Evolutionary conservation across 2,797 vertebrate species (phyloP).

Genomic region (Sebastes itinus): DNA sequence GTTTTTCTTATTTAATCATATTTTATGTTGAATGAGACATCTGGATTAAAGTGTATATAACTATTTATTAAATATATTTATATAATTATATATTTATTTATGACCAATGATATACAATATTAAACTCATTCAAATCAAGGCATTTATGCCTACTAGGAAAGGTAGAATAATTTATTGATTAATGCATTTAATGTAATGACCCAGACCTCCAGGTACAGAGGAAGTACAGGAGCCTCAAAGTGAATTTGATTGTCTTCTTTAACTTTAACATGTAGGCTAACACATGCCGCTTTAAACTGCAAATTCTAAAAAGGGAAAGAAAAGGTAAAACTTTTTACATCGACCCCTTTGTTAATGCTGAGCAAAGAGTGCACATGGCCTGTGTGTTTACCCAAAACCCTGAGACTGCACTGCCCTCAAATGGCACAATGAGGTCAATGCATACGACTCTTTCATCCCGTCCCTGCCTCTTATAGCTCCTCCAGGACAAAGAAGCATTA

Average conservation of each 20-base stretch:
- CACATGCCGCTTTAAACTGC: not conserved
- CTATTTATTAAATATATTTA: not conserved
- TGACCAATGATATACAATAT: not conserved
- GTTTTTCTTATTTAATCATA: not conserved
- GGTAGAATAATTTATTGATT: not conserved
- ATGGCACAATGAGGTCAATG: slow-evolving; percentile 81
- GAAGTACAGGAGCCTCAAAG: not conserved
- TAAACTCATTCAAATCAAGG: not conserved
- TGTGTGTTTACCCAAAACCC: slow-evolving; percentile 66
- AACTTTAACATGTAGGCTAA: not conserved
- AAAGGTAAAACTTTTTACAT: slow-evolving; percentile 63
- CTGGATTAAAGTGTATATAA: not conserved
- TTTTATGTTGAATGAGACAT: not conserved
- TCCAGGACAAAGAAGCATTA: slow-evolving; percentile 81
- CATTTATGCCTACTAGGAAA: not conserved
- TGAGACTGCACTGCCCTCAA: slow-evolving; percentile 92
- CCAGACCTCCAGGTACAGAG: not conserved
- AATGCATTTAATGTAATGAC: not conserved
- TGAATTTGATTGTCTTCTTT: not conserved
- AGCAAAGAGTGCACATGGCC: slow-evolving; percentile 18
- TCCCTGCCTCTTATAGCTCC: slow-evolving; percentile 60
- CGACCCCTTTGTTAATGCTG: slow-evolving; percentile 45
- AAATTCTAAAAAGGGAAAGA: slow-evolving; percentile 17
- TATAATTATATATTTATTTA: too few species aligned
- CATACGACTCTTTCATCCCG: slow-evolving; percentile 62